These are phyloP conservation scores for Moxostoma hubbsi DNA, from an alignment of 2,797 vertebrate genomes.

Conservation along the genomic window DNA sequence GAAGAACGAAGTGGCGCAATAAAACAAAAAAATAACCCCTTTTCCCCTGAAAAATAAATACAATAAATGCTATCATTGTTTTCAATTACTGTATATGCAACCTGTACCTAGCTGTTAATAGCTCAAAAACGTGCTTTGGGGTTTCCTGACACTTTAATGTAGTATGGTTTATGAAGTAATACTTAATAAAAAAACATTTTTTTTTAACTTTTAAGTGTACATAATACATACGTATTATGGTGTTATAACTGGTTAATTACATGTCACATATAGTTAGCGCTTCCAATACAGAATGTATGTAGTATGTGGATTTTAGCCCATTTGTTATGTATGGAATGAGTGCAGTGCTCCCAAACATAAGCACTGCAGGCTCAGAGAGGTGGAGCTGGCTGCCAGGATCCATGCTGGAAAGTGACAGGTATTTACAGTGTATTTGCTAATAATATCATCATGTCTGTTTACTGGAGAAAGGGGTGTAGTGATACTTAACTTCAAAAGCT, in stretches of 20 bases:
- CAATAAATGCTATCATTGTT: no score
- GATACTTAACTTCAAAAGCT: slow-evolving; percentile 59
- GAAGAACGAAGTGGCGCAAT: no score
- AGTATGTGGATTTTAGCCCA: neutral
- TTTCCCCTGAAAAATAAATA: no score
- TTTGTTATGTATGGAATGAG: slow-evolving; percentile 14
- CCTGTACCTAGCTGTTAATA: no score
- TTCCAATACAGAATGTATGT: neutral
- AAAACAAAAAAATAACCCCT: no score
- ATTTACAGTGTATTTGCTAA: slow-evolving; percentile 48
- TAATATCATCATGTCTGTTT: slow-evolving; percentile 52
- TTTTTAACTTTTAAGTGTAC: no score
- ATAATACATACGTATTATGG: neutral
- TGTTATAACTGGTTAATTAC: neutral
- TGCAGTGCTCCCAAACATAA: slow-evolving; percentile 29
- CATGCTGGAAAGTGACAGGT: slow-evolving; percentile 54
- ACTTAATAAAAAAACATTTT: no score
- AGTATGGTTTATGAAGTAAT: no score
- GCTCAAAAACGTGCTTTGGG: no score
- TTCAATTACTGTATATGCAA: no score
- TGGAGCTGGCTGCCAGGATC: slow-evolving; percentile 43
- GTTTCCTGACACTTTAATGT: no score
- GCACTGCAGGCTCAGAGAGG: slow-evolving; percentile 30
- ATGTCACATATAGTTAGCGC: neutral
- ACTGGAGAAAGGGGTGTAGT: slow-evolving; percentile 47